These are phyloP conservation scores for Tipula lateralis DNA, from an alignment of 2,888 invertebrate species.

Conservation along the genomic window DNA sequence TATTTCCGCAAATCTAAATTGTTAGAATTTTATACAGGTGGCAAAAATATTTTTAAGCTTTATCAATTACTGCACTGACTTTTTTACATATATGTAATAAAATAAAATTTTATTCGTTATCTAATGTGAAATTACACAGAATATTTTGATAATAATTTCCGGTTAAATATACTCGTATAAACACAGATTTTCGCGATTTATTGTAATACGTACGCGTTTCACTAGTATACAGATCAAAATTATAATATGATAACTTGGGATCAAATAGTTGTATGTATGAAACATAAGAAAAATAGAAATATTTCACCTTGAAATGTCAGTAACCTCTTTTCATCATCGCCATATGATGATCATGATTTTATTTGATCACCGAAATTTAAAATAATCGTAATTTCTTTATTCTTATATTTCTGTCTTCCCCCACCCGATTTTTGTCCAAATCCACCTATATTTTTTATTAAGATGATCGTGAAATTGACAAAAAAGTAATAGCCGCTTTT, in stretches of 20 bases:
- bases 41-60: neutral
- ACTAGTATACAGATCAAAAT: neutral
- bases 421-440: neutral
- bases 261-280: neutral
- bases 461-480: neutral
- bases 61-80: constrained; percentile 24
- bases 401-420: neutral
- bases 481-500: neutral
- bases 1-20: constrained; percentile 24
- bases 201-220: neutral
- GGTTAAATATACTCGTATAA: neutral
- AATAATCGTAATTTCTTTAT: constrained; percentile 3
- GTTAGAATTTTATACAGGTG: constrained; percentile 4
- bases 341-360: neutral
- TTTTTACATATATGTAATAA: neutral
- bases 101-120: neutral
- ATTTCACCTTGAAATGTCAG: constrained; percentile 19
- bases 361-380: neutral
- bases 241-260: neutral
- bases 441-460: neutral
- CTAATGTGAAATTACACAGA: constrained; percentile 19
- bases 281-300: neutral
- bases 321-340: neutral
- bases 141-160: constrained; percentile 1
- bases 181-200: neutral